Conservation (phyloP, 2,797 vertebrate species). For the Parauchenoglanis ngamensis region DNA sequence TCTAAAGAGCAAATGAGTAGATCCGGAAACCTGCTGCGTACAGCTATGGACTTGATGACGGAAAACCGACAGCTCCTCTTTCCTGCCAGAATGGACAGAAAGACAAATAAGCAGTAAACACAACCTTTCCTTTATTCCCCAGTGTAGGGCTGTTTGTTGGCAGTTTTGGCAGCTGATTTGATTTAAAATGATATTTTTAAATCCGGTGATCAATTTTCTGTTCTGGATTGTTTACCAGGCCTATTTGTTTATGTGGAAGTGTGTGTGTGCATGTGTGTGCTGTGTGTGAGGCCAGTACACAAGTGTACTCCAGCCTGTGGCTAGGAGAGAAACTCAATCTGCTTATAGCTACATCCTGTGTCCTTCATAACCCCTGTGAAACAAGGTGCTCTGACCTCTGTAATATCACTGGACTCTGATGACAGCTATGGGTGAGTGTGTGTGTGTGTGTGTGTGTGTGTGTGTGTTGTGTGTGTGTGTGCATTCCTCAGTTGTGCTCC, state of each 20-base stretch:
- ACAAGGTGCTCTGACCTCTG: conserved; percentile 78
- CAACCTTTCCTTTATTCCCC: neutral
- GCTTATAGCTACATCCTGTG: conserved; percentile 69
- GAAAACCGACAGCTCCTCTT: conserved; percentile 8
- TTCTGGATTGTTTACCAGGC: neutral
- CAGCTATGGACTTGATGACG: conserved; percentile 19
- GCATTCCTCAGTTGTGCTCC: neutral
- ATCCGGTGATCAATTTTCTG: neutral
- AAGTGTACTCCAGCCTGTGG: conserved; percentile 58
- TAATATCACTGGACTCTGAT: conserved; percentile 68
- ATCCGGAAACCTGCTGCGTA: conserved; percentile 58
- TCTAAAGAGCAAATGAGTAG: conserved; percentile 61
- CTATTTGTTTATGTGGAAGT: conserved; percentile 15
- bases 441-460: conserved; percentile 10
- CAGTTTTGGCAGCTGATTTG: neutral
- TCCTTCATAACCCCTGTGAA: conserved; percentile 69
- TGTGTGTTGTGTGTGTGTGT: conserved; percentile 20
- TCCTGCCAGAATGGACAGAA: conserved; percentile 12
- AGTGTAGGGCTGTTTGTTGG: conserved; percentile 13
- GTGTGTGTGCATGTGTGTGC: neutral
- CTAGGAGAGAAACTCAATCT: conserved; percentile 75
- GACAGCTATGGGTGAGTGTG: conserved; percentile 33
- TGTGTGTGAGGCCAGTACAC: conserved; percentile 28
- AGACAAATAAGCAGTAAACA: conserved; percentile 14
- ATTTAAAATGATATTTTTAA: conserved; percentile 15